A percentile compares a stretch with the other conserved stretches of the same genome.
phyloP scores from a whole-genome alignment of 2,888 invertebrate genomes.

The Conomelus anceps region DNA sequence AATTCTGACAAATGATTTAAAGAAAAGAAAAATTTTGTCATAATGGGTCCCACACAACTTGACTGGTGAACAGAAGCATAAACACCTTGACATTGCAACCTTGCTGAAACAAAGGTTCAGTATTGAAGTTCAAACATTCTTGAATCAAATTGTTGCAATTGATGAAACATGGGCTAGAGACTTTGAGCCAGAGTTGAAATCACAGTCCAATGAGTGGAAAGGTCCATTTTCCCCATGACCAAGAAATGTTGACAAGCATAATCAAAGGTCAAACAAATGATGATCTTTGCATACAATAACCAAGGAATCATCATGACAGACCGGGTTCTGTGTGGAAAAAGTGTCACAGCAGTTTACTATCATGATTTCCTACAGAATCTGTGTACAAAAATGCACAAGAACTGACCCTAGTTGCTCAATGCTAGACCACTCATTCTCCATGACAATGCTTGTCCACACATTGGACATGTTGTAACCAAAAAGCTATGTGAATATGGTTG shows the following conservation, averaged over 20 bases:
- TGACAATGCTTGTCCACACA: background rate
- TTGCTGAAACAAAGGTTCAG: background rate
- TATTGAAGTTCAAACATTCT: background rate
- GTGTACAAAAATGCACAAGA: background rate
- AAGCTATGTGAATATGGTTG: background rate
- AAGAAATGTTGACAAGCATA: background rate
- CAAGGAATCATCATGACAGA: background rate
- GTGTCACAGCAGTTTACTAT: no score
- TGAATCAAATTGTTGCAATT: background rate
- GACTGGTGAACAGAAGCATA: background rate
- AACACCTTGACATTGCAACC: background rate
- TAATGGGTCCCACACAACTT: background rate
- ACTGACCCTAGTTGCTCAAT: background rate
- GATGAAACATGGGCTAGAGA: constrained; percentile 1
- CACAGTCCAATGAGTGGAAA: background rate
- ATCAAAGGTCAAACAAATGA: constrained; percentile 4
- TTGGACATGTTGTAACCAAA: background rate
- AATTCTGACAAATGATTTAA: background rate
- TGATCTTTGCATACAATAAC: background rate
- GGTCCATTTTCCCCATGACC: background rate
- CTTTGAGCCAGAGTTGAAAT: background rate
- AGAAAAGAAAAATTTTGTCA: background rate
- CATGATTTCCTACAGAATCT: background rate
- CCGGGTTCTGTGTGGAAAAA: background rate
- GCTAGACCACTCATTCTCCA: background rate